Base-by-base conservation (phyloP, 2,888 invertebrate genomes). In the Sarcophaga caerulescens region DNA sequence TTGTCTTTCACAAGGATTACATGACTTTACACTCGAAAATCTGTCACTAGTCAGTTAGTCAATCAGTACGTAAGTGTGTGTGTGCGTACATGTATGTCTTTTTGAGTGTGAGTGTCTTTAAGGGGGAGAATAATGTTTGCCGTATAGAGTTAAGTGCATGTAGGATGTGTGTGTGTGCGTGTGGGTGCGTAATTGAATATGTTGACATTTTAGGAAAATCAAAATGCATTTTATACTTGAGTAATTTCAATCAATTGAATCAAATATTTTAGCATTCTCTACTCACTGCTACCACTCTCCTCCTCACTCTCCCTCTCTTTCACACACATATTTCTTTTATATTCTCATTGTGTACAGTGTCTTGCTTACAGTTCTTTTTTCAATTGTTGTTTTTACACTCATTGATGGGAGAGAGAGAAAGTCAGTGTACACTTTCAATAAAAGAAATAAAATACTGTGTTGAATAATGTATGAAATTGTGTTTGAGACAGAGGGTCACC, bases 171-270 rank as follows among this genome's bases (percentile, higher is more conserved):
- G 57, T 45, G 44, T 73, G 19, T 52, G 12, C 10, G 57, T 71
- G 45, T 45, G 57, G 47, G 63, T 62, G 21, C 57, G 8, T 35
- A 66, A 60, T 70, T 74, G 65, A 84, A 62, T 69, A 75, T 84
- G 84, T 84, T 79, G 84, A 70, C 79, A 75, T 84, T 84, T 79
- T 79, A 79, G 63, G 74, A 65, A 79, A 83, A 87, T 85, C 77
- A 85, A 85, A 87, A 83, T 88, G 88, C 87, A 88, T 87, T 88
- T 88, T 80, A 83, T 85, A 83, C 85, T 84, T 84, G 79, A 88
- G 84, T 83, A 87, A 87, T 86, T 88, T 87, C 87, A 87, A 88
- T 88, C 88, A 88, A 85, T 82, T 84, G 73, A 81, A 84, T 86
- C 83, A 86, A 81, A 78, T 84, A n/a, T 73, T 59, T 73, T 69